Conservation (phyloP, 2,113 vertebrate species). For the Tyrannus savana region DNA sequence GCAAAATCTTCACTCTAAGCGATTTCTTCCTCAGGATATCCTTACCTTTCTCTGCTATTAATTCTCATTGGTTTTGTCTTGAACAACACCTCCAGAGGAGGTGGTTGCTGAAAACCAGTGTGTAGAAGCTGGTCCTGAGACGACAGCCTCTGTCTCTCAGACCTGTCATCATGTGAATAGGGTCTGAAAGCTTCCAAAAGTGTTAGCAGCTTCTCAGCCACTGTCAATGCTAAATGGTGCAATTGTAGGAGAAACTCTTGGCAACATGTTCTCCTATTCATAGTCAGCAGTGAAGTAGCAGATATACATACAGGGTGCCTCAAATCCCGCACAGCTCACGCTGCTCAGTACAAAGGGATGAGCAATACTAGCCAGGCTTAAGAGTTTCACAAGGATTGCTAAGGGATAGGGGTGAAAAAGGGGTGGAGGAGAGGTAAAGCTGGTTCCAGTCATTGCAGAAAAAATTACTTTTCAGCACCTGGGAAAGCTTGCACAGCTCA, state of each 20-base stretch:
- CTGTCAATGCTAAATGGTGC: not conserved
- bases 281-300: not conserved
- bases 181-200: not conserved
- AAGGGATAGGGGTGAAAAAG: not conserved
- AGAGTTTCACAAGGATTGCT: not conserved
- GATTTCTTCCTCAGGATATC: not conserved
- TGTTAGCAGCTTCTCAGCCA: not conserved
- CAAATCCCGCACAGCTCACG: not conserved
- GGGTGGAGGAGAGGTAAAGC: not conserved
- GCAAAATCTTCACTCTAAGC: not conserved
- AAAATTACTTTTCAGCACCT: not conserved
- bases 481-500: not conserved
- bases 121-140: not conserved
- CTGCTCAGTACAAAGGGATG: not conserved
- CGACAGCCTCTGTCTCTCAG: fast-evolving
- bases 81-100: not conserved
- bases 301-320: fast-evolving
- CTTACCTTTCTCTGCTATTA: not conserved
- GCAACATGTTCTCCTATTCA: not conserved
- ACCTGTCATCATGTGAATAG: not conserved
- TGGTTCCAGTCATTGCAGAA: not conserved
- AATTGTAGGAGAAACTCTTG: not conserved
- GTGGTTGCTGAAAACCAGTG: not conserved
- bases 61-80: not conserved
- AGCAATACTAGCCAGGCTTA: not conserved